Evolutionary conservation across 2,888 invertebrate species (phyloP), one percentile per base, ranked within the genome.

Genomic region (Volucella inanis): DNA sequence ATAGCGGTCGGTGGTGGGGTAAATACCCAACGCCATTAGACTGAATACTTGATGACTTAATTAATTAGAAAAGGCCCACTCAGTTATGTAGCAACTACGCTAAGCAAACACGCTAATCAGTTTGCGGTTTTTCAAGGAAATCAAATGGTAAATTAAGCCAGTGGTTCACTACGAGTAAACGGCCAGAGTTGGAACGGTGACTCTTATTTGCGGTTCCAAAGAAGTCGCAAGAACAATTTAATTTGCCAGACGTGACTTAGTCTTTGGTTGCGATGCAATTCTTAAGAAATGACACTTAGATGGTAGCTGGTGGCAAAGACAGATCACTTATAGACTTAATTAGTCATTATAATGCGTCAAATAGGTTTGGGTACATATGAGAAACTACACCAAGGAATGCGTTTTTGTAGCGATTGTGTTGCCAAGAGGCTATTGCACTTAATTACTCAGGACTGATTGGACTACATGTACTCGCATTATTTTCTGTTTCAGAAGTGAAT

Each of bases 41-140:
- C 49, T 68, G 62, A 31, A 57, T 57, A 76, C 47, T 55, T 72
- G 68, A 85, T 85, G 81, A 77, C 85, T 85, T 85, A 76, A 85
- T 85, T 77, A 81, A 77, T 72, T 59, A 77, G 67, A 85, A 81
- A 76, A 72, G 65, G 71, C 67, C 55, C 70, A 49, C 11, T 47
- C 50, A 77, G 52, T 55, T 49, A 43, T 70, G 57, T 38, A 45
- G 50, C 14, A 45, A 22, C 50, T 74, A 57, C 50, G 68, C 52
- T 50, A 55, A 74, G 50, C 10, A 49, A 54, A 49, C n/a, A 39
- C 31, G 75, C 12, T 75, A 80, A 71, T 70, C 52, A 52, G 41
- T 50, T 80, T 79, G 83, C 47, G 84, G 84, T 84, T 84, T 83
- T 74, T 64, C 72, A 50, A 61, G 6, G 59, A 70, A 62, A 39